Percentiles rank a stretch among this genome's conserved stretches.
These are phyloP conservation scores for Pipa parva DNA, from an alignment of 2,113 vertebrate species.

Conservation along the genomic window DNA sequence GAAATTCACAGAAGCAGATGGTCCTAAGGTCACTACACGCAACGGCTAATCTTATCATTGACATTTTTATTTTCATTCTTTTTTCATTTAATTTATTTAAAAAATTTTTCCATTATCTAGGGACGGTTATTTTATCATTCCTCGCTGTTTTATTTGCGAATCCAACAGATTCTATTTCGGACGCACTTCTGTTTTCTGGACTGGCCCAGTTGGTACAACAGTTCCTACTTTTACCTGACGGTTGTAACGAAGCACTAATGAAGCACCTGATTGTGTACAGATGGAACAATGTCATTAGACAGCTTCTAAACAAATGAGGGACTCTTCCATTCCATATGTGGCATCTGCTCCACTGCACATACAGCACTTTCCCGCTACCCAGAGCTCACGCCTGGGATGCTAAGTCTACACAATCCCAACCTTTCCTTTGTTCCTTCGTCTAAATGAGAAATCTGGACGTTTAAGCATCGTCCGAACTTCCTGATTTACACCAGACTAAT, in stretches of 20 bases:
- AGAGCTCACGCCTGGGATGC: neutral
- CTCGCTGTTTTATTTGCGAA: neutral
- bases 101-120: too few species aligned
- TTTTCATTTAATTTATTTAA: too few species aligned
- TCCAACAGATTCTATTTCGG: neutral
- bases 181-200: neutral
- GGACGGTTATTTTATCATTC: neutral
- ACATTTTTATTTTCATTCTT: too few species aligned
- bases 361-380: conserved; percentile 10
- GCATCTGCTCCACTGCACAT: conserved; percentile 24
- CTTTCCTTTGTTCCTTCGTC: neutral
- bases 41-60: too few species aligned
- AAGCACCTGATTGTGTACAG: conserved; percentile 26
- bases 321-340: conserved; percentile 6
- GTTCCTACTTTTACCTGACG: neutral
- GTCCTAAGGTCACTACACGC: too few species aligned
- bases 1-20: too few species aligned
- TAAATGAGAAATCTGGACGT: neutral
- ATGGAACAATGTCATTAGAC: conserved; percentile 24
- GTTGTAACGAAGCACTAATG: neutral
- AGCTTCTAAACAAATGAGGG: conserved; percentile 24
- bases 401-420: neutral
- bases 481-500: conserved; percentile 55
- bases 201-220: neutral
- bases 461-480: rapidly evolving